Base-by-base conservation (phyloP, 1,140 invertebrate species). In the Tachypleus tridentatus region DNA sequence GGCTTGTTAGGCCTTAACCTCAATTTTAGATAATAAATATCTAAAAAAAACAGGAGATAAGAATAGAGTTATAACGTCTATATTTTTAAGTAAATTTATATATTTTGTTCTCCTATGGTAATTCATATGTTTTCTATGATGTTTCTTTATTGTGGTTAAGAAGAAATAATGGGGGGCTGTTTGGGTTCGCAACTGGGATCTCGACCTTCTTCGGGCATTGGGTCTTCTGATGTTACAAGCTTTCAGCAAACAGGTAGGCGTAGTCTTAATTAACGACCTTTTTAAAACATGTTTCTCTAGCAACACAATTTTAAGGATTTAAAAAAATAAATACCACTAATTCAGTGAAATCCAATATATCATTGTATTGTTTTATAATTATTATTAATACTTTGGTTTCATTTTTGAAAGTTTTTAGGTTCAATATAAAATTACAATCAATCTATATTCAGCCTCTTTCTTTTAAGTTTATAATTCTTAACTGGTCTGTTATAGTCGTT, bases 91-190 rank as follows among this genome's bases (percentile, higher is more conserved):
- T 29, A 29, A 29, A 29, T 29, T 29, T 29, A 29, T 29, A 29
- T 29, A 29, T 29, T 29, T 29, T 29, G 29, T 29, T 29, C 29
- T 29, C 29, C 29, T 29, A 29, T 29, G 29, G 29, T 29, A 29
- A 29, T 29, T 29, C 29, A 29, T 29, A 29, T 29, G 29, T 29
- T 29, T 29, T 29, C 29, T 29, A 29, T 29, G 29, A 29, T 29
- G 29, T 29, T 29, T 29, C 29, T 29, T 29, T 29, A 29, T 29
- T 29, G 29, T 29, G 29, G 29, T 29, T 29, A 29, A 29, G 29
- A 29, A 29, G 29, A 29, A 29, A 29, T 58, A 58, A 78, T 78
- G 77, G 77, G 77, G 73, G 76, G 76, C 70, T 78, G 77, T 72
- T 73, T 78, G 69, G 75, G 77, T 59, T 73, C 75, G 58, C 73